These are phyloP conservation scores for Charaxes varanes DNA, from an alignment of 1,140 invertebrate genomes.

Conservation along the genomic window DNA sequence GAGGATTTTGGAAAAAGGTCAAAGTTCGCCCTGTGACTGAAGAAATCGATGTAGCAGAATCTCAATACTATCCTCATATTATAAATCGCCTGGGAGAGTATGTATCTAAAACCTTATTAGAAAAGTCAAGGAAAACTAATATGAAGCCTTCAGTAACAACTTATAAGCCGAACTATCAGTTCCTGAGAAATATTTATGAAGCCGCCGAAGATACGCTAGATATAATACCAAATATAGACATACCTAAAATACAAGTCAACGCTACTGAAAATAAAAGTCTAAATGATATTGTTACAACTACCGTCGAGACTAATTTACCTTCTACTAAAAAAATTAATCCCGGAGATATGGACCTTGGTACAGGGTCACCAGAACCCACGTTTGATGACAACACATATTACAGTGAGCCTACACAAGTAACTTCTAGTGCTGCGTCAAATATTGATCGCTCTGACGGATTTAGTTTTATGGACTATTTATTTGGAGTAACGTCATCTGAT, in stretches of 20 bases:
- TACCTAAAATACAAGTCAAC: constrained; percentile 38
- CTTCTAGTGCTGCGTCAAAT: constrained; percentile 14
- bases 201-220: constrained; percentile 33
- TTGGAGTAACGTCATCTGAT: constrained; percentile 40
- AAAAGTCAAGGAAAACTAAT: constrained; percentile 36
- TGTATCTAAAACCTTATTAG: constrained; percentile 32
- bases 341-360: constrained; percentile 58
- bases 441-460: constrained; percentile 50
- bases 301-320: too few relatives aligned
- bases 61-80: constrained; percentile 73
- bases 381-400: constrained; percentile 41
- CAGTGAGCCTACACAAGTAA: constrained; percentile 42
- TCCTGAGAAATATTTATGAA: constrained; percentile 51
- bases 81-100: constrained; percentile 61
- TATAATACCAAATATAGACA: constrained; percentile 42
- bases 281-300: constrained; percentile 20
- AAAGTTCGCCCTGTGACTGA: constrained; percentile 75
- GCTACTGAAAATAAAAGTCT: constrained; percentile 19
- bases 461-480: constrained; percentile 63
- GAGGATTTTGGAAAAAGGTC: constrained; percentile 80
- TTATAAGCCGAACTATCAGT: constrained; percentile 55
- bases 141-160: constrained; percentile 46
- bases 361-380: constrained; percentile 56
- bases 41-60: constrained; percentile 80
- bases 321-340: constrained; percentile 34